phyloP scores from a whole-genome alignment of 2,113 vertebrate genomes.

The Diglossa brunneiventris region DNA sequence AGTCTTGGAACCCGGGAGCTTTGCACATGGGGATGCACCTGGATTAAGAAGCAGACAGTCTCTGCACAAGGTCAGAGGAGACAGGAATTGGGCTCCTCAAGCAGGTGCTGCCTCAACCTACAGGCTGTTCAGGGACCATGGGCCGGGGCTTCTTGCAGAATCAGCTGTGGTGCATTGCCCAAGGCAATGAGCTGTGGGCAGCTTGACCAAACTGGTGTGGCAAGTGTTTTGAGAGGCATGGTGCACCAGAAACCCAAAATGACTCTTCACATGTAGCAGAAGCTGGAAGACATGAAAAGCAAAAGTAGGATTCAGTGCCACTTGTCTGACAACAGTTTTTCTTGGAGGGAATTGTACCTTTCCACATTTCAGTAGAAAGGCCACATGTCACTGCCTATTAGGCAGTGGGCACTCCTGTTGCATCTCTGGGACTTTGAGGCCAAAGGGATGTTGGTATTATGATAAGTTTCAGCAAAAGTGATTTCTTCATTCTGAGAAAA shows the following conservation, averaged over 20 bases:
- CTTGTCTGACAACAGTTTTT: background rate
- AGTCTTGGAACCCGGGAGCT: conserved; percentile 46
- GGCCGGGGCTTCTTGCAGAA: background rate
- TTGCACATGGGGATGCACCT: conserved; percentile 39
- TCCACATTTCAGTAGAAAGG: background rate
- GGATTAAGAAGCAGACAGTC: conserved; percentile 9
- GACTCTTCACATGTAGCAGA: background rate
- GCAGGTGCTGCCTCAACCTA: background rate
- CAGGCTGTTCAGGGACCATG: background rate
- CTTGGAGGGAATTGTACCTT: background rate
- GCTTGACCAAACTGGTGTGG: fast-evolving
- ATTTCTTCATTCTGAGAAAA: background rate
- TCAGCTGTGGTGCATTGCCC: background rate
- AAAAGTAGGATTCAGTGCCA: background rate
- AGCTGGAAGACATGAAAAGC: background rate
- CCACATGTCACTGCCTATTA: background rate
- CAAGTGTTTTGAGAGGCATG: background rate
- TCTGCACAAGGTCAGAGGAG: background rate
- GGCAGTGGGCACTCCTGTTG: background rate
- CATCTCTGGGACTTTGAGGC: background rate
- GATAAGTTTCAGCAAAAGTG: background rate
- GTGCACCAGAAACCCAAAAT: background rate
- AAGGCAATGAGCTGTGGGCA: background rate
- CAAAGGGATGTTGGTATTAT: background rate
- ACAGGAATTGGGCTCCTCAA: background rate